Conservation (phyloP, 2,113 vertebrate genomes). For the Nansenia antarctica region DNA sequence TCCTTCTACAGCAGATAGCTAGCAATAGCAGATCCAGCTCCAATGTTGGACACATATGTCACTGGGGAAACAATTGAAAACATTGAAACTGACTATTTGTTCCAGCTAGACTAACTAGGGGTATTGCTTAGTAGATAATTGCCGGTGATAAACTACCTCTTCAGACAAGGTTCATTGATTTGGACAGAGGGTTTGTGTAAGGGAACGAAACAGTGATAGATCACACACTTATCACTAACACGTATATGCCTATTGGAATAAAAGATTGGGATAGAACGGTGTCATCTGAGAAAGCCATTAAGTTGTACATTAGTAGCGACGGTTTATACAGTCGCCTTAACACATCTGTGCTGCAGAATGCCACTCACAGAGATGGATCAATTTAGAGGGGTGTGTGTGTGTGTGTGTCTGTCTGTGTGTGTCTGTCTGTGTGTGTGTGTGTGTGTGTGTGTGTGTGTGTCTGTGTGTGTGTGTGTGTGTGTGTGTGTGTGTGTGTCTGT, state of each 20-base stretch:
- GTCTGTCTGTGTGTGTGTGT: neutral
- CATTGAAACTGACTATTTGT: conserved; percentile 53
- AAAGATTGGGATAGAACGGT: conserved; percentile 49
- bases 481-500: conserved; percentile 15
- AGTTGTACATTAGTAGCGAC: conserved; percentile 45
- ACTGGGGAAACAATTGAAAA: conserved; percentile 48
- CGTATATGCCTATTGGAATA: conserved; percentile 50
- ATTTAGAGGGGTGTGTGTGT: conserved; percentile 54
- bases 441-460: conserved; percentile 8
- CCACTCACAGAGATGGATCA: conserved; percentile 63
- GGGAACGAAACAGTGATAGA: conserved; percentile 61
- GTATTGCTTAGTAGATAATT: conserved; percentile 55
- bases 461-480: conserved; percentile 33
- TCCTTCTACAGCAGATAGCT: no score
- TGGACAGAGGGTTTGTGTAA: conserved; percentile 41
- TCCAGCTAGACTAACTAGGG: conserved; percentile 30
- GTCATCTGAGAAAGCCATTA: conserved; percentile 50
- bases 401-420: neutral
- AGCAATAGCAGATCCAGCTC: no score
- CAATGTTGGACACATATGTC: conserved; percentile 37
- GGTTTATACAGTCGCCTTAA: conserved; percentile 54
- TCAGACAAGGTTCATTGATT: conserved; percentile 54
- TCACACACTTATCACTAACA: conserved; percentile 51
- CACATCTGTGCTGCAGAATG: conserved; percentile 28
- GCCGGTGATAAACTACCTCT: conserved; percentile 61